phyloP scores from a whole-genome alignment of 2,797 vertebrate genomes.

The Chaetophractus vellerosus region DNA sequence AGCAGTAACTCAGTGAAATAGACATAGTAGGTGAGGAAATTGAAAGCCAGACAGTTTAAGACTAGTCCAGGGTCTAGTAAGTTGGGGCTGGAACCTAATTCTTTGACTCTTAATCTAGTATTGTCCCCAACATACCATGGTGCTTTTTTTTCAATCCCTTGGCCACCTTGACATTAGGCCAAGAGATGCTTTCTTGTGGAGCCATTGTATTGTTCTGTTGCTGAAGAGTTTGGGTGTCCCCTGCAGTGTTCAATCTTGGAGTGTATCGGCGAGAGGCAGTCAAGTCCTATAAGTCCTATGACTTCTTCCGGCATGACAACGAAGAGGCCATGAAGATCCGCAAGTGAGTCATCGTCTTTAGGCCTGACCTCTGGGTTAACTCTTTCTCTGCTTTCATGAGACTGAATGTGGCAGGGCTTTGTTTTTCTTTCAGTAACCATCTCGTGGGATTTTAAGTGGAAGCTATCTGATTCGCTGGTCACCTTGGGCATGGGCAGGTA shows the following conservation, averaged over 20 bases:
- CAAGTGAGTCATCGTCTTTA: constrained; percentile 91
- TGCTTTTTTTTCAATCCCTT: not conserved
- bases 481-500: not conserved
- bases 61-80: not conserved
- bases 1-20: not conserved
- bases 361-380: not conserved
- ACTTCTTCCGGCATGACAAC: constrained; percentile 99
- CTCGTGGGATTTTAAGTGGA: not conserved
- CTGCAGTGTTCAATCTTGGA: constrained; percentile 97
- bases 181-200: constrained; percentile 1
- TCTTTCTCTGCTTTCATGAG: not conserved
- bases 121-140: not conserved
- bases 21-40: not conserved
- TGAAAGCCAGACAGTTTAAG: constrained; percentile 1
- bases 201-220: not conserved
- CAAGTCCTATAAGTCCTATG: constrained; percentile 97
- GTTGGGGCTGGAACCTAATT: not conserved
- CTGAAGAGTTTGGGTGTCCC: constrained; percentile 69
- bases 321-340: constrained; percentile 98
- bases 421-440: constrained; percentile 47
- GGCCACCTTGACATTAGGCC: constrained; percentile 22
- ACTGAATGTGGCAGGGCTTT: not conserved
- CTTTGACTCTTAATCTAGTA: not conserved
- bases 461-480: not conserved
- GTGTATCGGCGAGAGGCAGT: constrained; percentile 98